Evolutionary conservation across 2,888 invertebrate species (phyloP).

Genomic region (Cetonia aurata): DNA sequence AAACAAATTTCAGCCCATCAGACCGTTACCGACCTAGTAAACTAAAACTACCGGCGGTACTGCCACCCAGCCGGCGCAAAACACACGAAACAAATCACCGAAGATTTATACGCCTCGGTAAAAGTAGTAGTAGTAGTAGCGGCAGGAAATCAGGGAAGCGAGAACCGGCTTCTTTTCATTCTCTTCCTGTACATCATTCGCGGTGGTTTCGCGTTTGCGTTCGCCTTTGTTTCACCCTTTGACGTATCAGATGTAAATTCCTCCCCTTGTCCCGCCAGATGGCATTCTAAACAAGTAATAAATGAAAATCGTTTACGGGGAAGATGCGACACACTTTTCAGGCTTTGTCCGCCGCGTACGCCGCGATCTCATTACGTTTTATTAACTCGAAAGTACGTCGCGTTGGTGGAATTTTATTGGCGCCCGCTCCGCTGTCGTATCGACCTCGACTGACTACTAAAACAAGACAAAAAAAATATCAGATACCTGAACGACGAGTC

Average conservation of each 20-base stretch:
- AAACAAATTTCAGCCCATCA: conserved; percentile 44
- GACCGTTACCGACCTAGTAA: conserved; percentile 41
- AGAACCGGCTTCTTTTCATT: conserved; percentile 38
- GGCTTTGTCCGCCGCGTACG: conserved; percentile 23
- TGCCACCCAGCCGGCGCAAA: conserved; percentile 16
- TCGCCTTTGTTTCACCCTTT: conserved; percentile 36
- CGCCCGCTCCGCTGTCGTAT: background rate
- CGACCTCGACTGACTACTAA: background rate
- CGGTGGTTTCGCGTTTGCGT: conserved; percentile 4
- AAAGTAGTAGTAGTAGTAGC: conserved; percentile 28
- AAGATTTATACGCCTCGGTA: conserved; percentile 42
- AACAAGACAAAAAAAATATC: background rate
- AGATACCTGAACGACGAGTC: background rate
- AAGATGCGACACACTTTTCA: conserved; percentile 36
- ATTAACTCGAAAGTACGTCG: conserved; percentile 13
- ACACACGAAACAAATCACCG: conserved; percentile 45
- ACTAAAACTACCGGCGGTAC: conserved; percentile 39
- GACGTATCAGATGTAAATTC: conserved; percentile 42
- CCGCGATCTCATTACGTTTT: conserved; percentile 13
- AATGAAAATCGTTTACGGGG: conserved; percentile 39
- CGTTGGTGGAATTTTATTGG: conserved; percentile 17
- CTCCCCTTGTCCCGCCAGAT: conserved; percentile 4
- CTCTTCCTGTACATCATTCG: background rate
- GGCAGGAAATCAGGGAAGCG: background rate
- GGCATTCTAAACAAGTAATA: conserved; percentile 36